These are phyloP conservation scores for Apotomis turbidana DNA, from an alignment of 2,888 invertebrate genomes.

Conservation along the genomic window DNA sequence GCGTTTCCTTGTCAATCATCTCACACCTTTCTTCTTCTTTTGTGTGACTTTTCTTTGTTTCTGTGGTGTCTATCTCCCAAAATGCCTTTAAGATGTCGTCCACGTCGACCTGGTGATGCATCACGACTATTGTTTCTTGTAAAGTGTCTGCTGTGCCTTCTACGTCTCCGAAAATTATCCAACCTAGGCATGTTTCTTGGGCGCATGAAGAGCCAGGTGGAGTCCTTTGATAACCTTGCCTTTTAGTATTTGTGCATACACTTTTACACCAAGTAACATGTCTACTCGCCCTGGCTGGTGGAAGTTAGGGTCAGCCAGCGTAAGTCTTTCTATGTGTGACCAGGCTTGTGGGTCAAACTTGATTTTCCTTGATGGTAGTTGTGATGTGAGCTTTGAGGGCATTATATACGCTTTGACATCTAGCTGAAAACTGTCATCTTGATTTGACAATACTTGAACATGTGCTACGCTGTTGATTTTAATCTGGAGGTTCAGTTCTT, in stretches of 20 bases:
- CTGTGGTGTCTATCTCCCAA: slow-evolving; percentile 41
- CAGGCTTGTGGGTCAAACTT: slow-evolving; percentile 22
- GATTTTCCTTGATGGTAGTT: slow-evolving; percentile 22
- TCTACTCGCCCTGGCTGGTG: slow-evolving; percentile 45
- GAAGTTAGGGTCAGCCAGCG: slow-evolving; percentile 46
- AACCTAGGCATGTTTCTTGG: slow-evolving; percentile 45
- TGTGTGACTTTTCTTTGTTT: background rate
- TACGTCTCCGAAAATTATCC: slow-evolving; percentile 33
- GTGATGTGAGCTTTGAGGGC: slow-evolving; percentile 30
- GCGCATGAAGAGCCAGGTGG: slow-evolving; percentile 46
- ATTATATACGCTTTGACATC: slow-evolving; percentile 44
- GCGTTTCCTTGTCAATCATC: background rate
- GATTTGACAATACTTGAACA: slow-evolving; percentile 41
- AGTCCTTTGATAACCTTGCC: slow-evolving; percentile 43
- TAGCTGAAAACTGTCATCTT: slow-evolving; percentile 17
- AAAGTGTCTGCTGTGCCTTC: background rate
- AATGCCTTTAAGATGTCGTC: slow-evolving; percentile 28
- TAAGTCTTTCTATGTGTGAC: slow-evolving; percentile 42
- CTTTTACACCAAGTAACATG: slow-evolving; percentile 46
- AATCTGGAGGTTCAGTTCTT: slow-evolving; percentile 25
- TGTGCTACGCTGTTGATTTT: slow-evolving; percentile 43
- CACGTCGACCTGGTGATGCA: slow-evolving; percentile 15
- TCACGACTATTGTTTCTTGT: background rate
- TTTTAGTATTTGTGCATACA: slow-evolving; percentile 43
- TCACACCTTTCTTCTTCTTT: slow-evolving; percentile 22